Percentiles rank a stretch among this genome's conserved stretches.
These are phyloP conservation scores for Taenaris catops DNA, from an alignment of 2,888 invertebrate species.

Conservation along the genomic window DNA sequence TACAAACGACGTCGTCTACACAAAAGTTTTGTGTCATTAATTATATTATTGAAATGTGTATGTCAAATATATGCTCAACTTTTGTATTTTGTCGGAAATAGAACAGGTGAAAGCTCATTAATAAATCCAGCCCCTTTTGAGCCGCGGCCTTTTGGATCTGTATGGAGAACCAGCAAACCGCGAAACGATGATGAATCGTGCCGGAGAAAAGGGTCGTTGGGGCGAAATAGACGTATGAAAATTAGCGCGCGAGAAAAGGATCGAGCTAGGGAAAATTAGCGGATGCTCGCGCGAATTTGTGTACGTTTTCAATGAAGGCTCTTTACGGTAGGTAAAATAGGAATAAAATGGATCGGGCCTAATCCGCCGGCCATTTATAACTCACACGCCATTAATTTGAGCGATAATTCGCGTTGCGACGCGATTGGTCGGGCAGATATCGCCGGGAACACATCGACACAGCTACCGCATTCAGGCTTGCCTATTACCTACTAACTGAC, in stretches of 20 bases:
- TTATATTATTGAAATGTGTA: too few relatives aligned
- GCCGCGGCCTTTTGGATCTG: conserved; percentile 37
- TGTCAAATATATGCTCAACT: too few relatives aligned
- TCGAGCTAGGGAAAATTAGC: conserved; percentile 60
- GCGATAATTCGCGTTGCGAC: conserved; percentile 70
- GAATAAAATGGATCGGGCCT: conserved; percentile 75
- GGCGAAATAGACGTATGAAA: conserved; percentile 41
- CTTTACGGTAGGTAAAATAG: conserved; percentile 78
- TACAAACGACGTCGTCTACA: too few relatives aligned
- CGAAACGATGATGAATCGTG: conserved; percentile 79
- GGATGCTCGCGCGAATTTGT: conserved; percentile 75
- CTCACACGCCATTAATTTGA: conserved; percentile 79
- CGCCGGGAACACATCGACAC: conserved; percentile 16
- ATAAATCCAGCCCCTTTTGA: conserved; percentile 33
- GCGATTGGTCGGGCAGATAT: conserved; percentile 67
- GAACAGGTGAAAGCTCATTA: conserved; percentile 21
- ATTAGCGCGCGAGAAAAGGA: conserved; percentile 43
- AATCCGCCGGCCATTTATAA: conserved; percentile 77
- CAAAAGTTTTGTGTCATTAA: too few relatives aligned
- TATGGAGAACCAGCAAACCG: conserved; percentile 77
- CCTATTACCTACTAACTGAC: conserved; percentile 20
- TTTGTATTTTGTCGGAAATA: conserved; percentile 13
- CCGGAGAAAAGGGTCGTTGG: conserved; percentile 57
- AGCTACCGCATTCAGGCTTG: conserved; percentile 24
- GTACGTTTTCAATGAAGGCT: conserved; percentile 78